A percentile compares a stretch with the other conserved stretches of the same genome.
These are phyloP conservation scores for Oryzias melastigma DNA, from an alignment of 2,113 vertebrate genomes.

Conservation along the genomic window DNA sequence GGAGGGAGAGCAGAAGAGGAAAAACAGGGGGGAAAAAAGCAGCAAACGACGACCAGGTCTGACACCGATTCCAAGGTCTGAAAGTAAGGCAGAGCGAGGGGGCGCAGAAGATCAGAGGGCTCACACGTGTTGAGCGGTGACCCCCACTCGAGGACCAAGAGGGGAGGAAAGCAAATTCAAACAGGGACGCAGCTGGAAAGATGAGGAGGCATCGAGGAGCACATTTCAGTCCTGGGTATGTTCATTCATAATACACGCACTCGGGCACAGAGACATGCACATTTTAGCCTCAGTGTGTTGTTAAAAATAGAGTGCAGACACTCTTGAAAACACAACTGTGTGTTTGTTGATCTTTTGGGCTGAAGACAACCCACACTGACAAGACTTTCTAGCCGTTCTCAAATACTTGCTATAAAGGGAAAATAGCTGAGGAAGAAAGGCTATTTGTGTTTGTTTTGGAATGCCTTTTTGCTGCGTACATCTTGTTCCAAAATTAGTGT, in stretches of 20 bases:
- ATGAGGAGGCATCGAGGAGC: constrained; percentile 72
- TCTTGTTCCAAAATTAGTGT: constrained; percentile 6
- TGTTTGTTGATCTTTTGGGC: constrained; percentile 35
- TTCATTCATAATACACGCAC: constrained; percentile 17
- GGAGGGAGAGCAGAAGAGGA: constrained; percentile 20
- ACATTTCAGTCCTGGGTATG: constrained; percentile 73
- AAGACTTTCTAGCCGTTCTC: constrained; percentile 61
- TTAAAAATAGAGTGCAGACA: constrained; percentile 18
- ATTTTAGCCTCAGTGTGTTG: constrained; percentile 19
- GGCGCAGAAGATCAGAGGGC: constrained; percentile 46
- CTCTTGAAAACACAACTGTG: constrained; percentile 46
- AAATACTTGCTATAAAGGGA: constrained; percentile 39
- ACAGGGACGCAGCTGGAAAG: constrained; percentile 51
- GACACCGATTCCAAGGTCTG: constrained; percentile 55
- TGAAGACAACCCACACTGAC: constrained; percentile 60
- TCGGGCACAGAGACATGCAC: constrained; percentile 2
- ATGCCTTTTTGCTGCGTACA: neutral
- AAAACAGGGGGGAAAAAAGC: constrained; percentile 27
- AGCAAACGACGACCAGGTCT: constrained; percentile 16
- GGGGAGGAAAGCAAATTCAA: constrained; percentile 36
- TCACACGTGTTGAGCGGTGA: constrained; percentile 41
- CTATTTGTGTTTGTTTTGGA: constrained; percentile 3
- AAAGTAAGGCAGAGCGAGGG: constrained; percentile 50
- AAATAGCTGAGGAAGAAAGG: constrained; percentile 12
- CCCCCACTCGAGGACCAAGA: constrained; percentile 65